Evolutionary conservation across 1,140 invertebrate genomes (phyloP), one percentile per base, ranked within the genome.

Genomic region (Eciton burchellii): DNA sequence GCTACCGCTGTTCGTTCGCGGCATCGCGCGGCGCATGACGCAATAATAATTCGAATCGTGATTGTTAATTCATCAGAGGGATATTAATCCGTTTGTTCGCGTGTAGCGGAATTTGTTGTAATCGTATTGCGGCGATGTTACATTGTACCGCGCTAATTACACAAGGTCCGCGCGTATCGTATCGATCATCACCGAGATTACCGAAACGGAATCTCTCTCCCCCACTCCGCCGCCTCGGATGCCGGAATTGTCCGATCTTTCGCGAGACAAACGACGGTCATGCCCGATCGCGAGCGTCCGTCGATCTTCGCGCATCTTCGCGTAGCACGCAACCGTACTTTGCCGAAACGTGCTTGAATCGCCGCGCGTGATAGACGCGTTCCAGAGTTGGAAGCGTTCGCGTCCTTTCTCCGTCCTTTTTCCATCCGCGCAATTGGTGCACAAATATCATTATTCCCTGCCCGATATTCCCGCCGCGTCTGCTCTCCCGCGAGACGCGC

Each of bases 321-420:
- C 3, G n/a, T n/a, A n/a, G n/a, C n/a, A n/a, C n/a, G n/a, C n/a
- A n/a, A n/a, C n/a, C n/a, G n/a, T n/a, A n/a, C n/a, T n/a, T n/a
- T n/a, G n/a, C n/a, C n/a, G n/a, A n/a, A n/a, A n/a, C 56, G 24
- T 41, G 35, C 49, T 63, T 63, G n/a, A 5, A 24, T 65, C 45
- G 54, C 21, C 56, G 59, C 54, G 62, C 19, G 62, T 79, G 56
- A 79, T 45, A 56, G 43, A 66, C 24, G 26, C 73, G 6, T 54
- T 35, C 41, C 59, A 76, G 24, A 35, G n/a, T n/a, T n/a, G n/a
- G n/a, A n/a, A n/a, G n/a, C n/a, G n/a, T n/a, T n/a, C n/a, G n/a
- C n/a, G n/a, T n/a, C n/a, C n/a, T 79, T 68, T 79, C 49, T 68
- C 35, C 74, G 43, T 77, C 43, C 35, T 56, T 68, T 79, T 68